Evolutionary conservation across 1,140 invertebrate genomes (phyloP).

Genomic region (Bursaphelenchus mucronatus): DNA sequence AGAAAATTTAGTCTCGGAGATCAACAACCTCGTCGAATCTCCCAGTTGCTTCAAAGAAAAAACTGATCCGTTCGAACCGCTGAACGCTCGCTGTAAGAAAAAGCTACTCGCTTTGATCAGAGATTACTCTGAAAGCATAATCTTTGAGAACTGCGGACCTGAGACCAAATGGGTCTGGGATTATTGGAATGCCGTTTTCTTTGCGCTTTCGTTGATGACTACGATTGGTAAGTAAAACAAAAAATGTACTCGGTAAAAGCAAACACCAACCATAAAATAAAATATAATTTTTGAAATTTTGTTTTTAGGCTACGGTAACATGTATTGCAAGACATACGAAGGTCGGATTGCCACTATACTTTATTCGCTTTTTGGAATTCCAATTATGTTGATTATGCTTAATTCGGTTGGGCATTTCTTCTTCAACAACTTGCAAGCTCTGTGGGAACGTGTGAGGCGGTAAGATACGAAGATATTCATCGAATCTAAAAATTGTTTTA

Average conservation of each 20-base stretch:
- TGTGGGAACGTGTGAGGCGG: constrained; percentile 18
- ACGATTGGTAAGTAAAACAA: constrained; percentile 27
- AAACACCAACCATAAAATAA: no score
- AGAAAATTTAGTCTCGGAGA: background rate
- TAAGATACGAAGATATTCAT: constrained; percentile 16
- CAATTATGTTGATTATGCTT: constrained; percentile 20
- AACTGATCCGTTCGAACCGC: background rate
- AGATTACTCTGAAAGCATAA: constrained; percentile 6
- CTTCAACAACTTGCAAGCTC: constrained; percentile 9
- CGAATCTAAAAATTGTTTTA: constrained; percentile 17
- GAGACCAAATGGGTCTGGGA: constrained; percentile 28
- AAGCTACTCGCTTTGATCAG: constrained; percentile 10
- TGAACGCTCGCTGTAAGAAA: background rate
- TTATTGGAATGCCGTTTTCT: constrained; percentile 34
- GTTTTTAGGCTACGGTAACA: constrained; percentile 30
- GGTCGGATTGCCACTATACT: constrained; percentile 27
- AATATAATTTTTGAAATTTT: no score
- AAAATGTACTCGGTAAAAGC: background rate
- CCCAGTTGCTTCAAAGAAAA: background rate
- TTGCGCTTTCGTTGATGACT: constrained; percentile 26
- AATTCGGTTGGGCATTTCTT: constrained; percentile 24
- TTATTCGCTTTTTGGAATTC: constrained; percentile 26
- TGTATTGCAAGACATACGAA: constrained; percentile 18
- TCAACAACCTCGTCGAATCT: background rate
- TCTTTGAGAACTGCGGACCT: background rate